Percentiles rank a stretch among this genome's conserved stretches.
These are phyloP conservation scores for Drosophila rubida DNA, from an alignment of 2,888 invertebrate genomes.

Conservation along the genomic window DNA sequence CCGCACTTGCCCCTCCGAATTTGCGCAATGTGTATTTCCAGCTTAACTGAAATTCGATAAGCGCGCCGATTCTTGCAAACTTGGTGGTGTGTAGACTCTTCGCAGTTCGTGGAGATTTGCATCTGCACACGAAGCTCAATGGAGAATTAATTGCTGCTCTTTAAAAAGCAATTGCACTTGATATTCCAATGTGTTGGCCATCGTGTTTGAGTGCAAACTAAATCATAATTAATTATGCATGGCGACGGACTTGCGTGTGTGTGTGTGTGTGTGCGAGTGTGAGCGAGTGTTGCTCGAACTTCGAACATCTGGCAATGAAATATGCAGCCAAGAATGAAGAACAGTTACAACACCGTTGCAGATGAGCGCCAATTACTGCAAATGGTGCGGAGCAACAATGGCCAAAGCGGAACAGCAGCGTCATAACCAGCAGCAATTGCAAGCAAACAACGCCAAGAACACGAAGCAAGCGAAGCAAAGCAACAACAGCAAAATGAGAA, in stretches of 20 bases:
- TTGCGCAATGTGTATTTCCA: slow-evolving; percentile 46
- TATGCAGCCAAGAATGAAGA: slow-evolving; percentile 28
- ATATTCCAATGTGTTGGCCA: too few relatives aligned
- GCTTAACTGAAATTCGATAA: slow-evolving; percentile 64
- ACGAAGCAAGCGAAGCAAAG: slow-evolving; percentile 1
- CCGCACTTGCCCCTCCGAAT: slow-evolving; percentile 3
- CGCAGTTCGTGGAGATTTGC: slow-evolving; percentile 9
- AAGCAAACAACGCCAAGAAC: slow-evolving; percentile 29
- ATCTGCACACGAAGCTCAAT: slow-evolving; percentile 44
- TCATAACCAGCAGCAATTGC: slow-evolving; percentile 42
- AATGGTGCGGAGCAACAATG: slow-evolving; percentile 73
- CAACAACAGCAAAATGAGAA: slow-evolving; percentile 16
- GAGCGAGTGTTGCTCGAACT: neutral
- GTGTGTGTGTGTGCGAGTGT: neutral
- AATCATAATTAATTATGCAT: slow-evolving; percentile 69
- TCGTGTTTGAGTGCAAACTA: slow-evolving; percentile 8
- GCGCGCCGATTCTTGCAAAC: slow-evolving; percentile 10
- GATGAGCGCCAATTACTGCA: slow-evolving; percentile 69
- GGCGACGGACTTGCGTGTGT: slow-evolving; percentile 24
- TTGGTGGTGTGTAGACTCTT: neutral
- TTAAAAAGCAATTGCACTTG: slow-evolving; percentile 48
- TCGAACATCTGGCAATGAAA: slow-evolving; percentile 11
- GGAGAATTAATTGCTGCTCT: slow-evolving; percentile 60
- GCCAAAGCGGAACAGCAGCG: slow-evolving; percentile 67
- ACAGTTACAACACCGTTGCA: slow-evolving; percentile 66